Evolutionary conservation across 2,797 vertebrate species (phyloP), one percentile per base, ranked within the genome.

Genomic region (Sebastes vulpes): DNA sequence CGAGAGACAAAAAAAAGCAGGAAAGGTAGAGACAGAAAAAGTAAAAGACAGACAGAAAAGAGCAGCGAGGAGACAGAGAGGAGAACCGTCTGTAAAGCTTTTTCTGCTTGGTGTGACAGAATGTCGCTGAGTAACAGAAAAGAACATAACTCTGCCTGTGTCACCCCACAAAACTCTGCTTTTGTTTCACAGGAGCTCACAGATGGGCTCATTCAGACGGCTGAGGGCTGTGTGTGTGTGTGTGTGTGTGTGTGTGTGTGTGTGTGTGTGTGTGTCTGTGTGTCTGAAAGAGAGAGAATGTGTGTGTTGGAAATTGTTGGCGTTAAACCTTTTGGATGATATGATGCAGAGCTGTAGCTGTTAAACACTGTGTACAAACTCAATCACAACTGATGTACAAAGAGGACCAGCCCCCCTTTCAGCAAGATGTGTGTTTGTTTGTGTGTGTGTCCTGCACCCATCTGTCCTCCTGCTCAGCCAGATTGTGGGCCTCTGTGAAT

Each of bases 141-240:
- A 38, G 65, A 38, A 70, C 79, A 76, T 82, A 82, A 82, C 86
- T 91, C 79, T 76, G 83, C 28, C 60, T 57, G 63, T 79, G 85
- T 83, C 81, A 77, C 80, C 65, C 50, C 58, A 84, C 75, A 65
- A 76, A 87, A 86, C 82, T 81, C 71, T 72, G 79, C 87, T 92
- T 93, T 94, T 93, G 92, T 95, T 84, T 91, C 85, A 59, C 57
- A 69, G 70, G 71, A 48, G 81, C 79, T 85, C 95, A 88, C 93
- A 95, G 94, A 95, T 95, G 94, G 93, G 82, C 87, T 93, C 79
- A 91, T 95, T 95, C 87, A 94, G 75, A 70, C 1, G 0, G 58
- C 31, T 20, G 9, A 74, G 75, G 65, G 72, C 72, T 50, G 38
- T 35, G 26, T 72, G 38, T 26, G 38, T 23, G 25, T 52, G 58